Conservation (phyloP, 2,888 invertebrate genomes). For the Tanypteryx hageni region DNA sequence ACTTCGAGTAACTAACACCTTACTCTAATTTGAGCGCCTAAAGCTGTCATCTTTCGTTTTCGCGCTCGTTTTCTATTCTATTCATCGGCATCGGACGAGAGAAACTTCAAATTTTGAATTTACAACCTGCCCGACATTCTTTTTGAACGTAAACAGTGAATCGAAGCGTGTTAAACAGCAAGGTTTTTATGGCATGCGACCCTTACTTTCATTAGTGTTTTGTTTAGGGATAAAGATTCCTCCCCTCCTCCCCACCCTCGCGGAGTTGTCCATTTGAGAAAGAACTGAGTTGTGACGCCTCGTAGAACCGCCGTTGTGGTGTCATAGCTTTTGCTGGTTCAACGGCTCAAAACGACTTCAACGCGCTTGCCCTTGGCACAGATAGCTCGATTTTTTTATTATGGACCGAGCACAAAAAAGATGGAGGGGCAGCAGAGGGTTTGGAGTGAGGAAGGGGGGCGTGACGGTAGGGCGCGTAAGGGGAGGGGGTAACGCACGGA, state of each 20-base stretch:
- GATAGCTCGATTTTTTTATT: neutral
- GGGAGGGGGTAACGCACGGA: too few species aligned
- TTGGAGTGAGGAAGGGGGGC: neutral
- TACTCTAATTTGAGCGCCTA: too few species aligned
- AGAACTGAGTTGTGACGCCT: neutral
- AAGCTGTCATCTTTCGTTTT: too few species aligned
- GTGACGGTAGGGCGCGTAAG: neutral
- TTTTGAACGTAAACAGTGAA: too few species aligned
- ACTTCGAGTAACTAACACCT: too few species aligned
- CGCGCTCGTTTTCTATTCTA: too few species aligned
- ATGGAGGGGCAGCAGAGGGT: too few species aligned
- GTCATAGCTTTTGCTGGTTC: neutral
- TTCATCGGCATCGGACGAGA: too few species aligned
- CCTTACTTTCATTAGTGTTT: neutral
- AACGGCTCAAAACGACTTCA: neutral
- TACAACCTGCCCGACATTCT: too few species aligned
- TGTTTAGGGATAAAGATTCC: neutral
- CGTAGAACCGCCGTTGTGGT: neutral
- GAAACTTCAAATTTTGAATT: too few species aligned
- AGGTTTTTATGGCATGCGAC: neutral
- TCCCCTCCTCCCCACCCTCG: neutral
- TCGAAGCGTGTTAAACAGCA: too few species aligned
- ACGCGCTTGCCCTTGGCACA: conserved; percentile 5
- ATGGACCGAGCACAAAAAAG: neutral
- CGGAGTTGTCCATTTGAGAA: neutral